Percentiles rank a stretch among this genome's conserved stretches.
phyloP scores from a whole-genome alignment of 2,113 vertebrate species.

The Heterotis niloticus region DNA sequence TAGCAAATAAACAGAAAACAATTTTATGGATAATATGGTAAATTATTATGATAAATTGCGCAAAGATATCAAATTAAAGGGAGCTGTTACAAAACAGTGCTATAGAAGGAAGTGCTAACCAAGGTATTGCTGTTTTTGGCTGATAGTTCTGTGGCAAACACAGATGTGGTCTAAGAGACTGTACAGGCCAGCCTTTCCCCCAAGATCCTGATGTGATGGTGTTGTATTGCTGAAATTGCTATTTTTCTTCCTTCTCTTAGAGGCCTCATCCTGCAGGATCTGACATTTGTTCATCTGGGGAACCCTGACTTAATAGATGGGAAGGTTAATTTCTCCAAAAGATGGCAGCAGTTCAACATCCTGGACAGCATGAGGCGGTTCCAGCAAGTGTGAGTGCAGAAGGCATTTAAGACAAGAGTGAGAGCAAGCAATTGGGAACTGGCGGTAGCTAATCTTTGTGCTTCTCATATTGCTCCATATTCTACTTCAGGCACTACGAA shows the following conservation, averaged over 20 bases:
- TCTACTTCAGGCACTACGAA: slow-evolving; percentile 81
- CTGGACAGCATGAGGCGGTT: slow-evolving; percentile 98
- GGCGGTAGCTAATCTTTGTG: background rate
- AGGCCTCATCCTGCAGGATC: slow-evolving; percentile 92
- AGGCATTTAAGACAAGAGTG: background rate
- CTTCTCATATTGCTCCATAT: background rate
- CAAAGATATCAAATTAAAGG: too few species aligned
- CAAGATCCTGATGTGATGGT: background rate
- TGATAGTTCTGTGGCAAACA: too few species aligned
- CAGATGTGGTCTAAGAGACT: background rate
- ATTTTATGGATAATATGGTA: too few species aligned
- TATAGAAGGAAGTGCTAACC: too few species aligned
- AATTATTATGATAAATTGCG: too few species aligned
- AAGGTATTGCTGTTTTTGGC: too few species aligned
- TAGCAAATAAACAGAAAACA: too few species aligned
- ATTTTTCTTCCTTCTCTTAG: slow-evolving; percentile 53
- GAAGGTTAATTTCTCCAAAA: slow-evolving; percentile 98
- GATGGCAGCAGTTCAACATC: slow-evolving; percentile 99
- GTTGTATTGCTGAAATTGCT: background rate
- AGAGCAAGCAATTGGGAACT: background rate
- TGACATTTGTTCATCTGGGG: slow-evolving; percentile 96
- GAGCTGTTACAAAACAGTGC: too few species aligned
- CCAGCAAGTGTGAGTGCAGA: slow-evolving; percentile 87
- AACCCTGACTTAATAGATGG: slow-evolving; percentile 93
- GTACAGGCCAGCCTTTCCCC: slow-evolving; percentile 32